A percentile compares a stretch with the other conserved stretches of the same genome.
These are phyloP conservation scores for Ceraclea dissimilis DNA, from an alignment of 2,888 invertebrate species.

Conservation along the genomic window DNA sequence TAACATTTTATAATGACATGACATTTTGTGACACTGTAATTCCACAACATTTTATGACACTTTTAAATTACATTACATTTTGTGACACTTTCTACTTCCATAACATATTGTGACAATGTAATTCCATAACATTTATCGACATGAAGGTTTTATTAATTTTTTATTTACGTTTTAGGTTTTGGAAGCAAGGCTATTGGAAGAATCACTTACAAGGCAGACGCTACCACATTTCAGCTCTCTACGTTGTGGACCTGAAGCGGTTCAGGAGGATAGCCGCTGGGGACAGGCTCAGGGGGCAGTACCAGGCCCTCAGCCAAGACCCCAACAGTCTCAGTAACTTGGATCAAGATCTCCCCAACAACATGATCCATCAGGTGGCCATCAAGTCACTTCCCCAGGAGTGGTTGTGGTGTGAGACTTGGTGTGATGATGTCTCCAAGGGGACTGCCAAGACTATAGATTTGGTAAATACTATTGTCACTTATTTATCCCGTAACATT, in stretches of 20 bases:
- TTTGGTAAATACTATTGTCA: conserved; percentile 56
- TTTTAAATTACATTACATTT: too few relatives aligned
- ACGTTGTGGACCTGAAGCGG: conserved; percentile 93
- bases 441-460: conserved; percentile 93
- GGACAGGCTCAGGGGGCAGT: conserved; percentile 94
- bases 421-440: conserved; percentile 92
- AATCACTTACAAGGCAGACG: conserved; percentile 89
- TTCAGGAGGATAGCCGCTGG: conserved; percentile 98
- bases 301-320: conserved; percentile 98
- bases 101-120: too few relatives aligned
- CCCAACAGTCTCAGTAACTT: conserved; percentile 96
- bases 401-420: conserved; percentile 99
- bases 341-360: conserved; percentile 94
- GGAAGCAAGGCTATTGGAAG: conserved; percentile 99
- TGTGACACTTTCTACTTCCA: too few relatives aligned
- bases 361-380: conserved; percentile 99
- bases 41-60: too few relatives aligned
- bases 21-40: too few relatives aligned
- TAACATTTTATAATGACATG: too few relatives aligned
- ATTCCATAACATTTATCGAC: too few relatives aligned
- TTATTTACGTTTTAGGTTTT: conserved; percentile 57
- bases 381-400: conserved; percentile 98
- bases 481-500: too few relatives aligned
- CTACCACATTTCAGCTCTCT: conserved; percentile 94
- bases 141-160: too few relatives aligned